phyloP scores from a whole-genome alignment of 2,888 invertebrate genomes.

The Pseudococcus longispinus region DNA sequence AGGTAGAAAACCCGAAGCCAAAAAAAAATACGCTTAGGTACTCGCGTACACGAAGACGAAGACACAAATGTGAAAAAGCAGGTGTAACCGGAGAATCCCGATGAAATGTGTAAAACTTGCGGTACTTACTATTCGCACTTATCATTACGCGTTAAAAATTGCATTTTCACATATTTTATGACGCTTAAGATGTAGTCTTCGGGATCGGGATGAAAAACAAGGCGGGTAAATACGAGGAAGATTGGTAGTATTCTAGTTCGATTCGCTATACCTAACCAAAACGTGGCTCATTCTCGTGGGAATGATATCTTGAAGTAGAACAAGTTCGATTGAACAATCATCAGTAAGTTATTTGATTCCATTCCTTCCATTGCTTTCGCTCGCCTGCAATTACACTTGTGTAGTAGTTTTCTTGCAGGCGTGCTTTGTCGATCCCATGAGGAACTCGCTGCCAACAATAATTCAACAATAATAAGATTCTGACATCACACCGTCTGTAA shows the following conservation, averaged over 20 bases:
- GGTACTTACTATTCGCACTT: conserved; percentile 48
- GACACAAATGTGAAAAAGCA: conserved; percentile 11
- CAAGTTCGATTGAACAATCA: conserved; percentile 57
- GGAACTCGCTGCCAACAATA: conserved; percentile 55
- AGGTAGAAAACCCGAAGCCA: background rate
- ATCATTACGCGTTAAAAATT: conserved; percentile 47
- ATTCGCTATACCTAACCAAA: conserved; percentile 44
- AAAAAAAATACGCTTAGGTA: background rate
- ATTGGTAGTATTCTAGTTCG: conserved; percentile 47
- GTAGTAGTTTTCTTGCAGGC: conserved; percentile 37
- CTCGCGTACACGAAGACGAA: background rate
- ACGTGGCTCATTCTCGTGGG: conserved; percentile 51
- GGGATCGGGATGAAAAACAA: conserved; percentile 24
- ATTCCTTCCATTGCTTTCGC: conserved; percentile 48
- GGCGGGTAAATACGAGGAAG: conserved; percentile 37
- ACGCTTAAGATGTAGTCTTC: conserved; percentile 20
- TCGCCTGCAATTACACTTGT: conserved; percentile 55
- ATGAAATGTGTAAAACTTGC: conserved; percentile 36
- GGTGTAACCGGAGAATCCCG: conserved; percentile 53
- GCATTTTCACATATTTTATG: conserved; percentile 54
- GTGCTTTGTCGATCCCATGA: conserved; percentile 51
- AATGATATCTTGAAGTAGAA: conserved; percentile 55
- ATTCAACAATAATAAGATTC: conserved; percentile 56
- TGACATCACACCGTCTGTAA: conserved; percentile 54
- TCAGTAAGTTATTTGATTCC: conserved; percentile 57